These are phyloP conservation scores for Heliconius ismenius DNA, from an alignment of 2,888 invertebrate genomes.

Conservation along the genomic window DNA sequence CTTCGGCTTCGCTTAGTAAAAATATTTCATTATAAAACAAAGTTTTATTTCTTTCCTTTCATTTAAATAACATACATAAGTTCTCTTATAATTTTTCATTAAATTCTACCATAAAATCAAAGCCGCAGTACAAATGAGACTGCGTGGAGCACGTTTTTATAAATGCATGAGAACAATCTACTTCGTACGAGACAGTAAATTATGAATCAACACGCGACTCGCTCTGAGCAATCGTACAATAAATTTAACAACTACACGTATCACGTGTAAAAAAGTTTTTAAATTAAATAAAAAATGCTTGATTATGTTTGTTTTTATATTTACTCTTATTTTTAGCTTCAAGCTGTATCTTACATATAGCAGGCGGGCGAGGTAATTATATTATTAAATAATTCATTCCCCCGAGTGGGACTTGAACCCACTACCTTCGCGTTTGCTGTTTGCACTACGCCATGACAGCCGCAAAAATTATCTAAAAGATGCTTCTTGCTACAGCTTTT, in stretches of 20 bases:
- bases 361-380: neutral
- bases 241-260: conserved; percentile 19
- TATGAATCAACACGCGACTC: conserved; percentile 25
- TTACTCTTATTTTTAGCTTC: neutral
- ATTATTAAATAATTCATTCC: neutral
- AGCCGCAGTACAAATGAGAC: conserved; percentile 4
- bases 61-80: neutral
- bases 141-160: conserved; percentile 6
- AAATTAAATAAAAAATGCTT: neutral
- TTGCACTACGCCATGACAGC: neutral
- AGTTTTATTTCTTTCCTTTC: too few relatives aligned
- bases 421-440: neutral
- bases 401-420: neutral
- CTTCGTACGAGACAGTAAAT: conserved; percentile 24
- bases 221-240: conserved; percentile 18
- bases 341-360: neutral
- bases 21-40: too few relatives aligned
- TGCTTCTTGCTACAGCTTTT: neutral
- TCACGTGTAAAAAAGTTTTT: conserved; percentile 2
- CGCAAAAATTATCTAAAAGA: neutral
- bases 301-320: neutral
- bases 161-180: conserved; percentile 18
- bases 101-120: conserved; percentile 3
- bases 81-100: neutral
- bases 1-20: too few relatives aligned